These are phyloP conservation scores for Ispidina lecontei DNA, from an alignment of 2,797 vertebrate species.

Conservation along the genomic window DNA sequence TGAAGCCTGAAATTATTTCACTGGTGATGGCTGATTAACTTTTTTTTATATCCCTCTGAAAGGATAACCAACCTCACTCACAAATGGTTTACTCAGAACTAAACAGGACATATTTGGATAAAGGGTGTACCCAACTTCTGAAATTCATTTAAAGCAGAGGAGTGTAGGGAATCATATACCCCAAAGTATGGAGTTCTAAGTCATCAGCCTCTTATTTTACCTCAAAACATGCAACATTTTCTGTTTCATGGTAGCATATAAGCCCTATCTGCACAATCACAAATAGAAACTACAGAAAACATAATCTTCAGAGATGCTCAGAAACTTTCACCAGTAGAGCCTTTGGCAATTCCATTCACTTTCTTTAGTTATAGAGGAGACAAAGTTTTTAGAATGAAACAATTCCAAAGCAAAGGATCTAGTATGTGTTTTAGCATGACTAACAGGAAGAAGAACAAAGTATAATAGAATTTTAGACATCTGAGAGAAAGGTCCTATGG, in stretches of 20 bases:
- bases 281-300: background rate
- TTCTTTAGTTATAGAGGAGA: background rate
- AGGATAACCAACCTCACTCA: background rate
- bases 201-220: background rate
- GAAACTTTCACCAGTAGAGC: background rate
- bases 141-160: background rate
- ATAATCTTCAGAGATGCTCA: background rate
- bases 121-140: background rate
- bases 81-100: background rate
- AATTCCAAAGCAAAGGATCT: background rate
- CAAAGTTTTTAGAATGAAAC: background rate
- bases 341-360: background rate
- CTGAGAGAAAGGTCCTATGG: background rate
- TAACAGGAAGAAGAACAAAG: slow-evolving; percentile 5
- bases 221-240: background rate
- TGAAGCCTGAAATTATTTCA: background rate
- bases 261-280: background rate
- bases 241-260: background rate
- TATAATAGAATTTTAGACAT: background rate
- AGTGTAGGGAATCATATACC: background rate
- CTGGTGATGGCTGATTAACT: background rate
- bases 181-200: background rate
- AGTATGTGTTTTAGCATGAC: background rate
- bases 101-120: background rate
- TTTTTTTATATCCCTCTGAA: background rate